Evolutionary conservation across 2,888 invertebrate genomes (phyloP).

Genomic region (Poecilus cupreus): DNA sequence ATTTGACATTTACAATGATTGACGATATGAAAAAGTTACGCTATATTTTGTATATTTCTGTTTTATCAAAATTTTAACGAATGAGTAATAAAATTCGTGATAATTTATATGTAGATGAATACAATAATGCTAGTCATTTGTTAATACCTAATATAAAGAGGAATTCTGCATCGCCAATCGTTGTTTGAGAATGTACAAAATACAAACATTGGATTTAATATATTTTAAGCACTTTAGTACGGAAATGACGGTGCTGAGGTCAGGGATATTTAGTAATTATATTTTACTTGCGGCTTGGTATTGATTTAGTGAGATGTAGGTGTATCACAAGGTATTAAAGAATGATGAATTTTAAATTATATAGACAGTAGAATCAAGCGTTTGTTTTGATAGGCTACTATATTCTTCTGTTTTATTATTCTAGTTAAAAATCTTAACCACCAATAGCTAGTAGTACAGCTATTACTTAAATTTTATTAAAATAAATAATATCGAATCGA

Average conservation of each 20-base stretch:
- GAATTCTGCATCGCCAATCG: slow-evolving; percentile 30
- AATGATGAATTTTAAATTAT: slow-evolving; percentile 28
- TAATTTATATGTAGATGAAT: slow-evolving; percentile 22
- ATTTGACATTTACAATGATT: slow-evolving; percentile 47
- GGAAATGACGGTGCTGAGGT: slow-evolving; percentile 26
- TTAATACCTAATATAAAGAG: slow-evolving; percentile 34
- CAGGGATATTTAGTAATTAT: slow-evolving; percentile 45
- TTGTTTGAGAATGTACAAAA: slow-evolving; percentile 47
- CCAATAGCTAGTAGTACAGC: no score
- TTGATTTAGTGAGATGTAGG: slow-evolving; percentile 50
- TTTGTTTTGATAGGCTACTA: not conserved
- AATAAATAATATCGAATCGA: no score
- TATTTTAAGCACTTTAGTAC: slow-evolving; percentile 35
- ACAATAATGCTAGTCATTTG: slow-evolving; percentile 51
- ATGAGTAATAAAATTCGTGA: slow-evolving; percentile 16
- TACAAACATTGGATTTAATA: slow-evolving; percentile 21
- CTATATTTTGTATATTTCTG: not conserved
- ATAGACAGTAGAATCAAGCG: slow-evolving; percentile 18
- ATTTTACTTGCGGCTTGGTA: slow-evolving; percentile 39
- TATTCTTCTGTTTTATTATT: not conserved
- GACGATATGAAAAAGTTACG: slow-evolving; percentile 28
- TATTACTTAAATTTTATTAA: no score
- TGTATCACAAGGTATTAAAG: slow-evolving; percentile 52
- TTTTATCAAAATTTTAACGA: slow-evolving; percentile 29
- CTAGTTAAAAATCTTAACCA: not conserved